These are phyloP conservation scores for Bombus superbus DNA, from an alignment of 1,140 invertebrate genomes.

Conservation along the genomic window DNA sequence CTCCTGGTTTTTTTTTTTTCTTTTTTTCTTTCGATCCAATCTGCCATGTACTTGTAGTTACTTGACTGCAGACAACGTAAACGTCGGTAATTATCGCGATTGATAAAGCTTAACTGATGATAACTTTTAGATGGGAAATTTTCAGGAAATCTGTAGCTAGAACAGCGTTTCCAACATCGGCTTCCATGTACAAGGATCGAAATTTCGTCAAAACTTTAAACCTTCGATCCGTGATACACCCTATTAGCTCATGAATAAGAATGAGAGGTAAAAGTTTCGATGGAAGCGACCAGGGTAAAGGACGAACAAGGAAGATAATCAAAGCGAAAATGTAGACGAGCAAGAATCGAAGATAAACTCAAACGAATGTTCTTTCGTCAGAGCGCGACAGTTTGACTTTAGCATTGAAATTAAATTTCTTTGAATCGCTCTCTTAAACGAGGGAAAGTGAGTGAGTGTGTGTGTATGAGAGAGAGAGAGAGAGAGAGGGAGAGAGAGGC, in stretches of 20 bases:
- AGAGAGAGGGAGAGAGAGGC: too few species aligned
- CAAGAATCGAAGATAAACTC: slow-evolving; percentile 26
- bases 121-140: too few species aligned
- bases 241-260: slow-evolving; percentile 20
- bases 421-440: not conserved
- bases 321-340: slow-evolving; percentile 9
- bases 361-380: not conserved
- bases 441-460: not conserved
- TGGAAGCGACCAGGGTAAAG: not conserved
- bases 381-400: slow-evolving; percentile 6
- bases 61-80: too few species aligned
- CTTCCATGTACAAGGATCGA: not conserved
- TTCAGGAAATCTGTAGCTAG: too few species aligned
- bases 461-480: too few species aligned
- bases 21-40: not conserved
- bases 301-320: slow-evolving; percentile 2
- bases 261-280: slow-evolving; percentile 13
- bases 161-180: too few species aligned
- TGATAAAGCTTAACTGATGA: too few species aligned
- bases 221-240: not conserved
- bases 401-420: slow-evolving; percentile 1
- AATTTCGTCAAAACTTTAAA: not conserved
- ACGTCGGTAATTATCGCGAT: too few species aligned
- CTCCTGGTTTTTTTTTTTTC: too few species aligned
- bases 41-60: too few species aligned